Evolutionary conservation across 2,113 vertebrate species (phyloP).

Genomic region (Phrynocephalus versicolor): DNA sequence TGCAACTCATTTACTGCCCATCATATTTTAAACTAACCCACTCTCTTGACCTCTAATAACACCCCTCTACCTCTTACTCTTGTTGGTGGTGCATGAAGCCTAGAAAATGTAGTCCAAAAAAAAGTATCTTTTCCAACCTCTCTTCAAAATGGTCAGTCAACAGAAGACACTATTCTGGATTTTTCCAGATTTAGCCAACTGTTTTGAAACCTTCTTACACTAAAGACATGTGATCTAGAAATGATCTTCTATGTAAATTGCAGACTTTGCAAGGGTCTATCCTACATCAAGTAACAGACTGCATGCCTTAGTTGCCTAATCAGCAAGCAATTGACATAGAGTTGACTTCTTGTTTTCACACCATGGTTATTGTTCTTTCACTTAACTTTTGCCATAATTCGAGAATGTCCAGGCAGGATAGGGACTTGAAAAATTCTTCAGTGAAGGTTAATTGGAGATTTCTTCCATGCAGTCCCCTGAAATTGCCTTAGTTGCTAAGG

Average conservation of each 20-base stretch:
- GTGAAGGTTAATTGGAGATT: neutral
- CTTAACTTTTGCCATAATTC: neutral
- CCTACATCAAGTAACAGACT: neutral
- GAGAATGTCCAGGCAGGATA: neutral
- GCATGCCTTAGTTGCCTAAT: neutral
- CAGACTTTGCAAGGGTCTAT: neutral
- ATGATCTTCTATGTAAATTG: neutral
- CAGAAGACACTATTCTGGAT: neutral
- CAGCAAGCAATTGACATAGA: neutral
- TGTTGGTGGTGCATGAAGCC: no score
- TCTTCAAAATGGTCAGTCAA: no score
- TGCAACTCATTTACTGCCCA: no score
- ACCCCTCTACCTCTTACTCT: no score
- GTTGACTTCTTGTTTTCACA: neutral
- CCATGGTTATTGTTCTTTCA: neutral
- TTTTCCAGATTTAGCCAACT: neutral
- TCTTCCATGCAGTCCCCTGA: neutral
- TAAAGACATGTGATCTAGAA: neutral
- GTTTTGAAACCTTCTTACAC: neutral
- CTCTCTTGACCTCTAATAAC: no score
- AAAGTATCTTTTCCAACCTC: no score
- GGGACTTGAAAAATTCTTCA: neutral
- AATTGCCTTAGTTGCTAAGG: neutral
- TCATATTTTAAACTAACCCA: no score
- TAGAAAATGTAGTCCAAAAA: no score